These are phyloP conservation scores for Pogonus chalceus DNA, from an alignment of 1,140 invertebrate species.

Conservation along the genomic window DNA sequence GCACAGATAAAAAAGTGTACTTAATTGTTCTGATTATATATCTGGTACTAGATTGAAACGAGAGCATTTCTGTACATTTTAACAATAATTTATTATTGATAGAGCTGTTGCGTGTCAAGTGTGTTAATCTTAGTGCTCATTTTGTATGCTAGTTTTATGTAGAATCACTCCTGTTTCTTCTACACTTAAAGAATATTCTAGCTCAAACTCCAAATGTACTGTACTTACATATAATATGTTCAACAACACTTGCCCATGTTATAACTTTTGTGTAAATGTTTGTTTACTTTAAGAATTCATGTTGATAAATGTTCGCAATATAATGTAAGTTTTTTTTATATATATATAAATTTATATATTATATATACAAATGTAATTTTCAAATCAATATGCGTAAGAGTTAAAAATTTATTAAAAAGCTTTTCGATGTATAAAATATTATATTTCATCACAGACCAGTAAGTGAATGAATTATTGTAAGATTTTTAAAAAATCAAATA, in stretches of 20 bases:
- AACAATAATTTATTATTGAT: slow-evolving; percentile 1
- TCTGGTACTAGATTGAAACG: not conserved
- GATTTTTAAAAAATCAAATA: no score
- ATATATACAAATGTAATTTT: slow-evolving; percentile 4
- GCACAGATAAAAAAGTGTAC: not conserved
- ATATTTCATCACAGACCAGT: not conserved
- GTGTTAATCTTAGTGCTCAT: not conserved
- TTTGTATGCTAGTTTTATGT: not conserved
- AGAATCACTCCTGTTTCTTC: not conserved
- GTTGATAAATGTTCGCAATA: slow-evolving; percentile 17
- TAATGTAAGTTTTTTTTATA: slow-evolving; percentile 15
- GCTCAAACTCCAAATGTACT: no score
- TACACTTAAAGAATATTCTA: no score
- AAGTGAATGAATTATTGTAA: not conserved
- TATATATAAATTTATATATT: slow-evolving; percentile 10
- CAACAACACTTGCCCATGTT: slow-evolving; percentile 1
- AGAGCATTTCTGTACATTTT: not conserved
- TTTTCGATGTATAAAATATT: not conserved
- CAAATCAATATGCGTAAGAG: not conserved
- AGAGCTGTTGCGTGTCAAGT: not conserved
- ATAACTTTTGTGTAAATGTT: slow-evolving; percentile 2
- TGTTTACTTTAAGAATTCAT: not conserved
- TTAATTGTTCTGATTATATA: not conserved
- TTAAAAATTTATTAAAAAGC: slow-evolving; percentile 2
- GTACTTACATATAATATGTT: not conserved